These are phyloP conservation scores for Theocolax elegans DNA, from an alignment of 1,140 invertebrate genomes.

Conservation along the genomic window DNA sequence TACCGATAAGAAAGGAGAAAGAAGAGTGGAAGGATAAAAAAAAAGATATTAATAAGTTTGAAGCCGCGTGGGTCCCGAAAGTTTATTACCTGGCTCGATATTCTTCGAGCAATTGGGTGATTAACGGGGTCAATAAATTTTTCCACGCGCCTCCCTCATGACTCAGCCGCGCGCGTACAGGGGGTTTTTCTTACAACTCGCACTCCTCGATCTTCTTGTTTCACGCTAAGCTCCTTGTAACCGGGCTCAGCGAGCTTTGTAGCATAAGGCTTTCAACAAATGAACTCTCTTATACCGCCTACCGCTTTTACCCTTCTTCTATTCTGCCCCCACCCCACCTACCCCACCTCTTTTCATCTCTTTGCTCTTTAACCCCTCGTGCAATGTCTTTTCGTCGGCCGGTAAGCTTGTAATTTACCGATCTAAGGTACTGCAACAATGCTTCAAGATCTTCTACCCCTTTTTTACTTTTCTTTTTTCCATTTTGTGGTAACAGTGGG, in stretches of 20 bases:
- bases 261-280: slow-evolving; percentile 36
- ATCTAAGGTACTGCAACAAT: slow-evolving; percentile 10
- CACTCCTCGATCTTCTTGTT: slow-evolving; percentile 4
- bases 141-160: not conserved
- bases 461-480: not conserved
- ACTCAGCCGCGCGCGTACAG: not conserved
- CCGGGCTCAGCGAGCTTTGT: slow-evolving; percentile 23
- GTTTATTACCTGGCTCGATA: slow-evolving; percentile 9
- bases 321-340: too few species aligned
- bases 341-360: not conserved
- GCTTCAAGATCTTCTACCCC: not conserved
- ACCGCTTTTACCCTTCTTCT: slow-evolving; percentile 1
- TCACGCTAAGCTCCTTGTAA: slow-evolving; percentile 20
- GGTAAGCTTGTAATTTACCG: slow-evolving; percentile 14
- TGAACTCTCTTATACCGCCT: slow-evolving; percentile 23
- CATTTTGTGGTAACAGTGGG: not conserved
- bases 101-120: not conserved
- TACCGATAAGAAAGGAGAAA: not conserved
- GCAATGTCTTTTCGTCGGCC: slow-evolving; percentile 12
- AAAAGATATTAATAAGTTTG: slow-evolving; percentile 18
- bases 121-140: slow-evolving; percentile 15
- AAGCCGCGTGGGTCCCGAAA: not conserved
- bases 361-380: slow-evolving; percentile 1
- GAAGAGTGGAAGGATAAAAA: not conserved
- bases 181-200: not conserved